These are phyloP conservation scores for Leguminivora glycinivorella DNA, from an alignment of 1,140 invertebrate species.

Conservation along the genomic window DNA sequence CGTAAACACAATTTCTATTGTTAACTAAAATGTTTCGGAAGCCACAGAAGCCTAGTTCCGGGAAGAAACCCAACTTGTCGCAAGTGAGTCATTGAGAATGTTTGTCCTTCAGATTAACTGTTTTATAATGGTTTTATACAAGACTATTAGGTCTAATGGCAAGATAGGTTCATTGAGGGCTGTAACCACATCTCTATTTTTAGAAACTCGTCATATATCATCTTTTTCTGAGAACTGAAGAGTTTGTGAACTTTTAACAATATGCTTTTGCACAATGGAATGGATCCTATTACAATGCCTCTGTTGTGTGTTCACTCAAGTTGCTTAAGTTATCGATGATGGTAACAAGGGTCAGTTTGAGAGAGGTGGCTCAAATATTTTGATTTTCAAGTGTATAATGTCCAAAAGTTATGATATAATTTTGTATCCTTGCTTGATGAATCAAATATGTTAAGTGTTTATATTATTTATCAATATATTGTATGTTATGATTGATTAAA, in stretches of 20 bases:
- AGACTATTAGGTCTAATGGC: conserved; percentile 2
- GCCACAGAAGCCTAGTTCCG: conserved; percentile 56
- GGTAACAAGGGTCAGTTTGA: conserved; percentile 34
- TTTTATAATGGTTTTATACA: conserved; percentile 21
- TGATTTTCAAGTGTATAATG: neutral
- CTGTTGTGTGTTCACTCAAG: neutral
- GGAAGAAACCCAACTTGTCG: conserved; percentile 62
- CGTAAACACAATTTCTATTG: neutral
- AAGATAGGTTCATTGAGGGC: neutral
- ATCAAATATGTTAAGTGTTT: no score
- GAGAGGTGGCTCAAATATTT: neutral
- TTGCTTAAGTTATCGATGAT: conserved; percentile 11
- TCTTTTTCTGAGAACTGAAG: neutral
- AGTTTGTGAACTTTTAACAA: neutral
- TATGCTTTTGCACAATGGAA: neutral
- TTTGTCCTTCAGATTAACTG: conserved; percentile 31
- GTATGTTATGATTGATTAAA: no score
- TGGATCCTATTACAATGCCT: conserved; percentile 3
- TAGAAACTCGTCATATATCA: neutral
- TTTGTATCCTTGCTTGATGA: no score
- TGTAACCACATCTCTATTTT: conserved; percentile 11
- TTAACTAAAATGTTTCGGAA: conserved; percentile 41
- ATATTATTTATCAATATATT: no score
- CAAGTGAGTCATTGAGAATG: conserved; percentile 69
- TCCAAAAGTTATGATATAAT: no score